A percentile compares a stretch with the other conserved stretches of the same genome.
Conservation (phyloP, 2,113 vertebrate genomes). For the Marmota flaviventris region DNA sequence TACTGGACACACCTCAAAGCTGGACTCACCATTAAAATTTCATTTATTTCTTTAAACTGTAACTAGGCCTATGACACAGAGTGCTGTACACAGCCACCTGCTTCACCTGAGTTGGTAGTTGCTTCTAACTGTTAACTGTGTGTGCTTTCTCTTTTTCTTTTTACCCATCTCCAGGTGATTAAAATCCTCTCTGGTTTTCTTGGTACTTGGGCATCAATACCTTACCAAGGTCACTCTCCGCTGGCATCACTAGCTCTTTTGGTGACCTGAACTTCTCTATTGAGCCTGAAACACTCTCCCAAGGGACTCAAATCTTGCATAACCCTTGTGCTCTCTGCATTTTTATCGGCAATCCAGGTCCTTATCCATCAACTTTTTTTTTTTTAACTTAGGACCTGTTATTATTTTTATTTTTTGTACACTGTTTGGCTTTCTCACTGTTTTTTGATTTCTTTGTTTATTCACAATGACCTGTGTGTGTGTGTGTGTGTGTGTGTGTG, state of each 20-base stretch:
- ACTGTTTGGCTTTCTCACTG: slow-evolving; percentile 79
- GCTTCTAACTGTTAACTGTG: not conserved
- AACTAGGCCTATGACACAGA: too few species aligned
- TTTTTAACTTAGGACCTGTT: slow-evolving; percentile 66
- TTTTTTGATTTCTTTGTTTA: slow-evolving; percentile 83
- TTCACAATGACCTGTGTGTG: slow-evolving; percentile 78
- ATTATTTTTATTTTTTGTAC: slow-evolving; percentile 77
- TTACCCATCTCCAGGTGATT: not conserved
- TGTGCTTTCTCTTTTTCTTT: not conserved
- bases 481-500: slow-evolving; percentile 61
- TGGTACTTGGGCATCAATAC: not conserved
- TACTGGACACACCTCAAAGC: not conserved
- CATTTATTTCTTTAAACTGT: not conserved
- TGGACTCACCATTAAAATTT: not conserved
- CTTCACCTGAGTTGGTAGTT: not conserved
- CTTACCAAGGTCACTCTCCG: not conserved
- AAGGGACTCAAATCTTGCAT: slow-evolving; percentile 58
- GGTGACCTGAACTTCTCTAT: slow-evolving; percentile 52
- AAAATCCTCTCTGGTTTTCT: not conserved
- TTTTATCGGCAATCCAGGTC: slow-evolving; percentile 67
- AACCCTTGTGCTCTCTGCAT: slow-evolving; percentile 73
- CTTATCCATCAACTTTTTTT: slow-evolving; percentile 60
- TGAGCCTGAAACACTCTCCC: slow-evolving; percentile 71
- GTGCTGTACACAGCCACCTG: not conserved
- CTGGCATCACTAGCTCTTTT: not conserved